Base-by-base conservation (phyloP, 2,113 vertebrate species). In the Zosterops japonicus region DNA sequence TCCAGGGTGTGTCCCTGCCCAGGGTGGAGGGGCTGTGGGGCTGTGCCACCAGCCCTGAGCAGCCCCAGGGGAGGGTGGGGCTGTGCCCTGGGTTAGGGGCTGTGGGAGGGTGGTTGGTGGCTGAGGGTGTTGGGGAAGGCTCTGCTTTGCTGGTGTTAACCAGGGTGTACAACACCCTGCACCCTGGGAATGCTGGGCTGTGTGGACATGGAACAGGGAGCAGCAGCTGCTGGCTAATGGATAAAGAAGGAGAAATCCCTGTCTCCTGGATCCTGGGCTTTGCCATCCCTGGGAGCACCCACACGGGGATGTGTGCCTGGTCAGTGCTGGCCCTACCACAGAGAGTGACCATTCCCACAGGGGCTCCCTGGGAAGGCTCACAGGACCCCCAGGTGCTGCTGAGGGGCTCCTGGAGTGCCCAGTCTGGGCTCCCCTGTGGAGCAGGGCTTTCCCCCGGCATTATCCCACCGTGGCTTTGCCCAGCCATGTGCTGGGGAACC, bases 271-370 rank as follows among this genome's bases (percentile, higher is more conserved):
- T 28, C 29, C 20, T 1, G 3, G 35, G 31, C 61, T 59, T 25
- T 68, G 53, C 44, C 25, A 4, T 35, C 25, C 71, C 25, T 27
- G 31, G 61, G 60, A 57, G 31, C 61, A 31, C 20, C 42, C 25
- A 10, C 29, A 11, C 2, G 7, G 39, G 25, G 14, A 13, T 1
- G 2, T 8, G 36, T 36, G 56, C 47, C 36, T 2, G 36, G 33
- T 31, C 42, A 27, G 50, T 36, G 39, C 56, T 20, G 42, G n/a
- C 22, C 12, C 50, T 47, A 41, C 27, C 25, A 4, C 27, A 20
- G 59, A 14, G 35, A 2, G 1, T 9, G 44, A 13, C 71, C 71
- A 20, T 41, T 67, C 41, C 25, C 1, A 1, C 8, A 1, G 65
- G 60, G 35, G 31, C 42, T 55, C 29, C 0, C 1, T 21, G 44